Percentiles rank a stretch among this genome's conserved stretches.
Evolutionary conservation across 2,888 invertebrate species (phyloP).

Genomic region (Ophioninae sp.): DNA sequence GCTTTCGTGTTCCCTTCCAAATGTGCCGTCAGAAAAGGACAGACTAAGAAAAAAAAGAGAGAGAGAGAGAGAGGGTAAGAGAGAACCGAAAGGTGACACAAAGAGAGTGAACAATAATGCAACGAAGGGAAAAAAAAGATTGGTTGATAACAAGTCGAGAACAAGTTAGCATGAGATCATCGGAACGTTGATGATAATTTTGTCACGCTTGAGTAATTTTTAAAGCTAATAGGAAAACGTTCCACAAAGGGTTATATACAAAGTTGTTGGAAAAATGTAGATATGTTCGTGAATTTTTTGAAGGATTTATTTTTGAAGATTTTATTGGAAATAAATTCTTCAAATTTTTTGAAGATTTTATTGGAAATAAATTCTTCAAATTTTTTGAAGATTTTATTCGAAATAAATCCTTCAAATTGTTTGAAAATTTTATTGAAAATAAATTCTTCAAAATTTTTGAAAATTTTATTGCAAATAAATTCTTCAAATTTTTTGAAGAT

Average conservation of each 20-base stretch:
- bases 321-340: not conserved
- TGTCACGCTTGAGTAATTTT: conserved; percentile 7
- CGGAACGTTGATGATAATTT: conserved; percentile 10
- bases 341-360: no score
- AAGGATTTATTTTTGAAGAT: no score
- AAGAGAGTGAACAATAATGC: not conserved
- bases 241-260: no score
- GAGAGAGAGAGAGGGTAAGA: not conserved
- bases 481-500: no score
- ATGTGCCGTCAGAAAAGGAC: not conserved
- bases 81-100: conserved; percentile 1
- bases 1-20: conserved; percentile 5
- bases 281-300: no score
- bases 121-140: not conserved
- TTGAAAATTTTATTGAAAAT: not conserved
- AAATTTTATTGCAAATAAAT: no score
- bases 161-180: conserved; percentile 1
- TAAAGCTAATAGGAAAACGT: not conserved
- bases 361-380: no score
- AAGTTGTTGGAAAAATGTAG: not conserved
- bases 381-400: no score
- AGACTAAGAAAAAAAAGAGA: not conserved
- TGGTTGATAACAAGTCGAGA: not conserved
- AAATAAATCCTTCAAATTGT: no score
- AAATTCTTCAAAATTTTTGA: no score